These are phyloP conservation scores for Darevskia nairensis DNA, from an alignment of 2,797 vertebrate species.

Conservation along the genomic window DNA sequence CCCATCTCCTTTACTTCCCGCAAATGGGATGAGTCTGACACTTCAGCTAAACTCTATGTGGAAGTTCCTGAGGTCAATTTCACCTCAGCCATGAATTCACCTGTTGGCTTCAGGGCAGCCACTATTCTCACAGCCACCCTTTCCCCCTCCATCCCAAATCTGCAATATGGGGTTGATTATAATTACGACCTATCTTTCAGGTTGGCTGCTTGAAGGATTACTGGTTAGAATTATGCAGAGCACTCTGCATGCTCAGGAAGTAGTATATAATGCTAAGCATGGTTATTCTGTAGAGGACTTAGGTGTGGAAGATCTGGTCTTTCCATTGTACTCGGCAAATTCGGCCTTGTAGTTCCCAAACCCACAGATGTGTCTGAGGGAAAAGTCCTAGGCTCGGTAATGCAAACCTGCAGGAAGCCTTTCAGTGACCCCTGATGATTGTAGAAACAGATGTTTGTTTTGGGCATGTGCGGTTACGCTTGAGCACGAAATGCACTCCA, in stretches of 20 bases:
- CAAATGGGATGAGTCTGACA: not conserved
- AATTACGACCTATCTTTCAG: not conserved
- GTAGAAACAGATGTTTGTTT: not conserved
- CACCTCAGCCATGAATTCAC: not conserved
- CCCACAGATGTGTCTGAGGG: not conserved
- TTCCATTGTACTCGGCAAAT: not conserved
- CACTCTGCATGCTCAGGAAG: not conserved
- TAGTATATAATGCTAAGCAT: not conserved
- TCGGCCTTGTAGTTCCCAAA: not conserved
- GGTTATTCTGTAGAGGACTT: not conserved
- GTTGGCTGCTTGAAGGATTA: not conserved
- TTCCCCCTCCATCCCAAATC: not conserved
- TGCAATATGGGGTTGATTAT: not conserved
- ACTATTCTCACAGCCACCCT: not conserved
- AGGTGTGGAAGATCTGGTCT: not conserved
- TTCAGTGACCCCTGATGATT: conserved; percentile 1
- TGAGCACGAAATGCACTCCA: not conserved
- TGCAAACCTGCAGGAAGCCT: not conserved
- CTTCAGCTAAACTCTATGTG: not conserved
- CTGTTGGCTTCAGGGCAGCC: not conserved
- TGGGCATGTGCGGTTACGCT: not conserved
- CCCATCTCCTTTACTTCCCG: not conserved
- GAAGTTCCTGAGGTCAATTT: not conserved
- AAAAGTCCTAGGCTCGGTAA: no score
- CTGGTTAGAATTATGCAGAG: not conserved